Base-by-base conservation (phyloP, 1,140 invertebrate genomes). In the Macrobrachium rosenbergii region DNA sequence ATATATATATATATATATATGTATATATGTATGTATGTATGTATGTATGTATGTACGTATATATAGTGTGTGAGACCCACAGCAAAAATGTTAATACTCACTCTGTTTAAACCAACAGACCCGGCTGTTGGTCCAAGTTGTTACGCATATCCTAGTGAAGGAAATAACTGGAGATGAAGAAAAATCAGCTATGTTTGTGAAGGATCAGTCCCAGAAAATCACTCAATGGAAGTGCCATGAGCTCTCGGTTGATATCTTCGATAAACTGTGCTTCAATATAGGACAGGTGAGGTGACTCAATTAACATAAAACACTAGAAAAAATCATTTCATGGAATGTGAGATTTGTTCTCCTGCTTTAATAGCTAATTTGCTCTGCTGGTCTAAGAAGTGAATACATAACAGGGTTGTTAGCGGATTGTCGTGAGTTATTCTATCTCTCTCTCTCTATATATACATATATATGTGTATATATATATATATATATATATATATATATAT, bases 1-100 rank as follows among this genome's bases (percentile, higher is more conserved):
- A 69, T 69, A 69, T 69, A 69, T 69, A 69, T 69, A 69, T 69
- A 69, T 69, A 69, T 69, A 69, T 69, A 69, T 69, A 69, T 69
- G 21, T 69, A 69, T 69, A 21, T 69, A 69, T 69, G 16, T 69
- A 21, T 69, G 0, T 69, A 21, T 69, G 5, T 69, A 21, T 69
- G 5, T 69, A 21, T 69, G 5, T 69, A 21, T 69, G 5, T 69
- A 21, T 69, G 5, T n/a, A 14, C 21, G 5, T 69, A 21, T 69
- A 21, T 69, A 21, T 69, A 3, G 0, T 69, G n/a, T 69, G 8
- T 69, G 28, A 37, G 28, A 37, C 3, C 3, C 28, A 37, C 28
- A 37, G 28, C 28, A 37, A 37, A 37, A 37, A 37, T 37, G 28
- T 37, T 37, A 37, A 21, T 52, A 52, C n/a, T 52, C 12, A 52